phyloP scores from a whole-genome alignment of 2,888 invertebrate genomes.

The Apodemia hepburni region DNA sequence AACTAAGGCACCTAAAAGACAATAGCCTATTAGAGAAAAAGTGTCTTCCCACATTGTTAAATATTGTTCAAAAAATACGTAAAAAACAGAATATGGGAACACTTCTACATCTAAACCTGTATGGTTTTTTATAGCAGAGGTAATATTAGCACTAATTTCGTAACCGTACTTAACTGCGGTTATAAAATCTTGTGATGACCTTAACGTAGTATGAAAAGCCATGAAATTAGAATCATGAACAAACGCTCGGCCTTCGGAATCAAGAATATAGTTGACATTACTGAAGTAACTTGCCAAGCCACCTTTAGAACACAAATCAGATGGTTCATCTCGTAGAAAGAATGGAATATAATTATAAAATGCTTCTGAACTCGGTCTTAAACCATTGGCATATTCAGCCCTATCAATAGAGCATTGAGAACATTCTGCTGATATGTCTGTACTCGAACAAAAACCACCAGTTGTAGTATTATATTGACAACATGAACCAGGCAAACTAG shows the following conservation, averaged over 20 bases:
- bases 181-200: conserved; percentile 91
- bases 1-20: conserved; percentile 85
- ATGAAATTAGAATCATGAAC: conserved; percentile 91
- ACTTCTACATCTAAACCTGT: conserved; percentile 82
- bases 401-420: conserved; percentile 65
- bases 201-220: conserved; percentile 93
- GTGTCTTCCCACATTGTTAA: conserved; percentile 91
- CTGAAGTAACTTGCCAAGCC: conserved; percentile 87
- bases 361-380: conserved; percentile 79
- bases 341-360: conserved; percentile 85
- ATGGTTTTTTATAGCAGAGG: conserved; percentile 76
- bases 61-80: conserved; percentile 98
- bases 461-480: conserved; percentile 83
- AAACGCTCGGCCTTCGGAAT: conserved; percentile 75
- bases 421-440: conserved; percentile 61
- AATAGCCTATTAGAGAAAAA: conserved; percentile 82
- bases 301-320: conserved; percentile 85
- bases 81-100: conserved; percentile 96
- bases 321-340: conserved; percentile 86
- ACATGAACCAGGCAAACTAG: conserved; percentile 80
- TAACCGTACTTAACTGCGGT: conserved; percentile 88
- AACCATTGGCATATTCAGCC: conserved; percentile 59
- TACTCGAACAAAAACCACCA: conserved; percentile 84
- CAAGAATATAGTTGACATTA: conserved; percentile 82
- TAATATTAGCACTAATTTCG: conserved; percentile 87